Conservation (phyloP, 1,140 invertebrate genomes). For the Drosophila ogumai region DNA sequence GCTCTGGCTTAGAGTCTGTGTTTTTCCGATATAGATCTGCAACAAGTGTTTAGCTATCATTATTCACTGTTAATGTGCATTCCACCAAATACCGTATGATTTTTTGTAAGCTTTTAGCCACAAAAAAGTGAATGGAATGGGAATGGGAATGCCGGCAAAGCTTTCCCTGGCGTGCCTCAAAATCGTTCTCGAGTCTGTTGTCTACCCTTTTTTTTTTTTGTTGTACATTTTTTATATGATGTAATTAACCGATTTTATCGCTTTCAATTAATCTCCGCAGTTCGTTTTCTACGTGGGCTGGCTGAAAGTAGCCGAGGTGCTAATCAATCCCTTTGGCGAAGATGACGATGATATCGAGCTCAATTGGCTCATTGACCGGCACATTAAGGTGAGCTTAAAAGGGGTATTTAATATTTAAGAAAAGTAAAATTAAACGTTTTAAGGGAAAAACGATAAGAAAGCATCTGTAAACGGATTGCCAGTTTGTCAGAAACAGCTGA, state of each 20-base stretch:
- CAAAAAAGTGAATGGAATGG: slow-evolving; percentile 60
- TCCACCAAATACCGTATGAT: slow-evolving; percentile 7
- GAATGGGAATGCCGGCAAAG: slow-evolving; percentile 12
- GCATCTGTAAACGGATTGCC: no score
- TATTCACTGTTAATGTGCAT: slow-evolving; percentile 44
- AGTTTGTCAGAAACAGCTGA: no score
- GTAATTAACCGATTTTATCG: slow-evolving; percentile 50
- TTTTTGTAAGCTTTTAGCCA: slow-evolving; percentile 4
- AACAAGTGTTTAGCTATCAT: slow-evolving; percentile 46
- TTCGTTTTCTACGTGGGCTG: slow-evolving; percentile 99
- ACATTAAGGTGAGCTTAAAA: slow-evolving; percentile 90
- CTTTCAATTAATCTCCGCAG: slow-evolving; percentile 86
- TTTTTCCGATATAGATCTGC: slow-evolving; percentile 27
- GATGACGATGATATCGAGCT: slow-evolving; percentile 97
- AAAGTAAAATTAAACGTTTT: not conserved
- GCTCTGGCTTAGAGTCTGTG: slow-evolving; percentile 7
- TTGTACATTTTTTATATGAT: not conserved
- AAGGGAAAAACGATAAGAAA: not conserved
- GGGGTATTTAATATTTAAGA: not conserved
- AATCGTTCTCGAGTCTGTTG: slow-evolving; percentile 25
- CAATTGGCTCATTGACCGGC: slow-evolving; percentile 95
- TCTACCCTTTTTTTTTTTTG: slow-evolving; percentile 8
- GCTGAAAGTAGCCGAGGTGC: slow-evolving; percentile 96
- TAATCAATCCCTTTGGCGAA: slow-evolving; percentile 97
- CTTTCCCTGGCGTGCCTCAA: slow-evolving; percentile 37